These are phyloP conservation scores for Heliconius nattereri DNA, from an alignment of 1,140 invertebrate species.

Conservation along the genomic window DNA sequence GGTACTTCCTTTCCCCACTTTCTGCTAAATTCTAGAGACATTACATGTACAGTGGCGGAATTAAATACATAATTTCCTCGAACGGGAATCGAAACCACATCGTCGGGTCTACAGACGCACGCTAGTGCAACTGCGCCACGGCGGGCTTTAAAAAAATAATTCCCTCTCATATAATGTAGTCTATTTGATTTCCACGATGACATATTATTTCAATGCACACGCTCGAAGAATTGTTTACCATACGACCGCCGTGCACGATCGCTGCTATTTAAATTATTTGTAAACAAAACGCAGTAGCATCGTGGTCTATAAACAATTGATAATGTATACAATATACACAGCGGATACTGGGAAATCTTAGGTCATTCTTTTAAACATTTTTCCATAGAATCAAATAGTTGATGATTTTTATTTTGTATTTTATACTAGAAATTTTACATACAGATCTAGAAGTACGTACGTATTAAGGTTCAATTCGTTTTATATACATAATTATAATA, in stretches of 20 bases:
- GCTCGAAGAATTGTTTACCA: slow-evolving; percentile 19
- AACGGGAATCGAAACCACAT: too few relatives aligned
- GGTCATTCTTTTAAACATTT: background rate
- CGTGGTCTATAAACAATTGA: slow-evolving; percentile 29
- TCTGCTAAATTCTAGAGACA: too few relatives aligned
- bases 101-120: too few relatives aligned
- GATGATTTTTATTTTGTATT: background rate
- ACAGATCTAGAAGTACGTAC: too few relatives aligned
- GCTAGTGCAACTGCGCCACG: background rate
- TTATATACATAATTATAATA: too few relatives aligned
- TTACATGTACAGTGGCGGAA: too few relatives aligned
- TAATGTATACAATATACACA: slow-evolving; percentile 8
- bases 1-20: too few relatives aligned
- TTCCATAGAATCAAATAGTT: background rate
- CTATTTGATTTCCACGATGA: background rate
- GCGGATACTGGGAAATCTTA: slow-evolving; percentile 7
- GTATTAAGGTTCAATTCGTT: too few relatives aligned
- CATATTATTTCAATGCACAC: background rate
- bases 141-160: background rate
- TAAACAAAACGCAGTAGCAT: slow-evolving; percentile 48
- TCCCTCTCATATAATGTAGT: background rate
- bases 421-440: too few relatives aligned
- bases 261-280: slow-evolving; percentile 58
- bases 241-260: slow-evolving; percentile 42
- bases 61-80: too few relatives aligned